phyloP scores from a whole-genome alignment of 2,888 invertebrate genomes.

The Rotaria sp. region DNA sequence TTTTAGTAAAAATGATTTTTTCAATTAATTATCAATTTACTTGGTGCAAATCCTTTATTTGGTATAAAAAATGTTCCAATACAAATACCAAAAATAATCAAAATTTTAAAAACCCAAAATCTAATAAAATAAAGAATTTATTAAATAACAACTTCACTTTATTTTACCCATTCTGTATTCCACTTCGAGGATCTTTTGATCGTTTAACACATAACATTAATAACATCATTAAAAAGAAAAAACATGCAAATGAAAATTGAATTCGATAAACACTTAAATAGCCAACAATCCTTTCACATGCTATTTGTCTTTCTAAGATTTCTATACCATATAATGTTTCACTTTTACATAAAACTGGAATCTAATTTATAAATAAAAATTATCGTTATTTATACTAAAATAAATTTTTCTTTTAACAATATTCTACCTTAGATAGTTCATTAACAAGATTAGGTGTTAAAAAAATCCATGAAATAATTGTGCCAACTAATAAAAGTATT shows the following conservation, averaged over 20 bases:
- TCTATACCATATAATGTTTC: background rate
- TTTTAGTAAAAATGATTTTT: too few species aligned
- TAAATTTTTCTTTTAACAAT: too few species aligned
- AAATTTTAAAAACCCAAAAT: conserved; percentile 93
- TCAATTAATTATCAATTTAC: background rate
- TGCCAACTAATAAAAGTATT: conserved; percentile 75
- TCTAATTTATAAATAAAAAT: background rate
- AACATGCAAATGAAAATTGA: conserved; percentile 83
- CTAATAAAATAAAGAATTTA: background rate
- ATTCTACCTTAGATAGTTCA: background rate
- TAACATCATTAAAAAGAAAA: conserved; percentile 68
- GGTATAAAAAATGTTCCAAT: conserved; percentile 96
- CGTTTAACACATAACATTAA: conserved; percentile 70
- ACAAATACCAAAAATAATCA: conserved; percentile 78
- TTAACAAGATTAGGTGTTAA: conserved; percentile 76
- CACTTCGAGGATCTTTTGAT: conserved; percentile 81
- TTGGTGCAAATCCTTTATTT: conserved; percentile 44
- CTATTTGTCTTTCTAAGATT: conserved; percentile 44
- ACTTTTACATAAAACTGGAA: background rate
- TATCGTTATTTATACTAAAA: too few species aligned
- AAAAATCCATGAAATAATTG: conserved; percentile 79
- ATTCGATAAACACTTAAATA: conserved; percentile 91
- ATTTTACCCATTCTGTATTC: conserved; percentile 79
- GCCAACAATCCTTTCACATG: conserved; percentile 78
- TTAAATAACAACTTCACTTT: background rate